Evolutionary conservation across 2,888 invertebrate genomes (phyloP), one percentile per base, ranked within the genome.

Genomic region (Cantharis lateralis): DNA sequence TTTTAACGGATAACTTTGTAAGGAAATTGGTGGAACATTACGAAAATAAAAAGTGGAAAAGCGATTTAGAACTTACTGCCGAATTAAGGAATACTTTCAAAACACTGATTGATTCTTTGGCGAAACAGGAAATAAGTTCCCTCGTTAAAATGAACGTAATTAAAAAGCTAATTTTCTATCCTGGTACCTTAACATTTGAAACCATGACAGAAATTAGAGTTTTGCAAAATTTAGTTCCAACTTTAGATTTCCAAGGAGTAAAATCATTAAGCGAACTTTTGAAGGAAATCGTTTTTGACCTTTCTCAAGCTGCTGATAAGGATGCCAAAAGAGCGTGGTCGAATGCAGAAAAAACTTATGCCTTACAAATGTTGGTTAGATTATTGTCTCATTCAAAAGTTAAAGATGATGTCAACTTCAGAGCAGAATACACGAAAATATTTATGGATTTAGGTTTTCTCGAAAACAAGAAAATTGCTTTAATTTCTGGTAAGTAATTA

Each of bases 121-220:
- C 89, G 75, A 87, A 87, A 1, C 89, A 91, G 20, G 87, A 88
- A 63, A 88, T 91, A 7, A 87, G 89, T 28, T 88, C 89, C 48
- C 88, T 89, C 81, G 88, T 89, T 1, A 91, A 92, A 85, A 88
- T 94, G 1, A 88, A 89, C 10, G 89, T 92, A 4, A 85, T 95
- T 61, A 91, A 91, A 75, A 93, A 91, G 82, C 86, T 95, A 1
- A 88, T 94, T 10, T 90, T 94, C 66, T 89, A 91, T 84, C 94
- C 94, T 0, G 94, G 95, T 3, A 92, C 92, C 83, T 91, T 95
- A 78, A 92, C 93, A 87, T 93, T 95, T 79, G 94, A 94, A 83
- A 94, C 94, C 87, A 91, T 92, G 28, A 93, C 94, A 16, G 91
- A 92, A 11, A 91, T 91, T 13, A 92, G 91, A 82, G 85, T 94